These are phyloP conservation scores for Lysandra coridon DNA, from an alignment of 2,888 invertebrate species.

Conservation along the genomic window DNA sequence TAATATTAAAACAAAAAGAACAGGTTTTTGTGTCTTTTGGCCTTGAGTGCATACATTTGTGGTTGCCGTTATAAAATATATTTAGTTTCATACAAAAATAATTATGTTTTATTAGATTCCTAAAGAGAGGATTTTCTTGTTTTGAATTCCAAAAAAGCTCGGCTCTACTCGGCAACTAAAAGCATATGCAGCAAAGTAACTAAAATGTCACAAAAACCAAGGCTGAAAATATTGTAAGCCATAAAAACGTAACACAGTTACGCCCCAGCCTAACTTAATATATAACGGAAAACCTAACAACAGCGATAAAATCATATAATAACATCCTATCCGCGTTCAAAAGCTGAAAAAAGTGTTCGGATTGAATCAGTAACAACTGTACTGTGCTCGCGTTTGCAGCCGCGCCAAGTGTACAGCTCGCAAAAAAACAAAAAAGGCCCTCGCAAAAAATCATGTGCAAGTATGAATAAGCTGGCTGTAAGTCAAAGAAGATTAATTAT, in stretches of 20 bases:
- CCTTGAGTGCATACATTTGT: too few relatives aligned
- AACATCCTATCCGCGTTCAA: conserved; percentile 18
- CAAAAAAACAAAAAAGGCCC: background rate
- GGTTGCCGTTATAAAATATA: too few relatives aligned
- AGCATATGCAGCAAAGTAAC: background rate
- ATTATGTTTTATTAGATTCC: too few relatives aligned
- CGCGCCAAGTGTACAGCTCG: conserved; percentile 24
- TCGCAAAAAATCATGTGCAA: background rate
- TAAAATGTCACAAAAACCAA: background rate
- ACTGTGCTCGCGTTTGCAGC: conserved; percentile 18
- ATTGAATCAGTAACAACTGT: conserved; percentile 31
- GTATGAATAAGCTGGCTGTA: conserved; percentile 1
- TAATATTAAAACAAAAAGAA: too few relatives aligned
- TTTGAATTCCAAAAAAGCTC: too few relatives aligned
- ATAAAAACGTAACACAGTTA: background rate
- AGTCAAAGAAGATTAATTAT: conserved; percentile 6
- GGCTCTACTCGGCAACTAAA: background rate
- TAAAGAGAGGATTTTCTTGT: too few relatives aligned
- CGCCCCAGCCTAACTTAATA: background rate
- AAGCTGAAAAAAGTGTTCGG: conserved; percentile 26
- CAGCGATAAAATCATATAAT: conserved; percentile 8
- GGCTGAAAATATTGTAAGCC: background rate
- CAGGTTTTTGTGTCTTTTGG: too few relatives aligned
- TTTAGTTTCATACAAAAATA: too few relatives aligned
- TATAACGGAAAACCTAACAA: conserved; percentile 9